Conservation (phyloP, 2,888 invertebrate species). For the Smittia sp. region DNA sequence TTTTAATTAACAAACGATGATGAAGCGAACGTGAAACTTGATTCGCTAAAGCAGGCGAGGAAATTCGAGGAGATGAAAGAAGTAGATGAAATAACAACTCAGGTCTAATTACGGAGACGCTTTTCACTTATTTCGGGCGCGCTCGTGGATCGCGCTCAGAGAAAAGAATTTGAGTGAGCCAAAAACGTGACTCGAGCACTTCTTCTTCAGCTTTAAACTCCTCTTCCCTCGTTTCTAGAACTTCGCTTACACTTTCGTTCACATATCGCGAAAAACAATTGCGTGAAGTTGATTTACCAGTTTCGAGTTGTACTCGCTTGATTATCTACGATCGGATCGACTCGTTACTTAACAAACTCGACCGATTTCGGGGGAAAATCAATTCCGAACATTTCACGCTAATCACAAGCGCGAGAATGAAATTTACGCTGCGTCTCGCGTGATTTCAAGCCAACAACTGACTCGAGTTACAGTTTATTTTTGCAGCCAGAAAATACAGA, state of each 20-base stretch:
- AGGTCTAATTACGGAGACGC: not conserved
- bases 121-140: not conserved
- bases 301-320: not conserved
- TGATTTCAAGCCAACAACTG: constrained; percentile 18
- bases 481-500: constrained; percentile 20
- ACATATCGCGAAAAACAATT: not conserved
- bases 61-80: no score
- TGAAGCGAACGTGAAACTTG: no score
- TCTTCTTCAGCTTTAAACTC: not conserved
- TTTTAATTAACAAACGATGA: no score
- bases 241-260: not conserved
- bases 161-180: not conserved
- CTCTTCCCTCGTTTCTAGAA: not conserved
- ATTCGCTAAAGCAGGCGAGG: no score
- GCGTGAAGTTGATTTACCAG: constrained; percentile 25
- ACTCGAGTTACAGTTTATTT: constrained; percentile 21
- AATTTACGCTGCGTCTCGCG: not conserved
- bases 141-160: not conserved
- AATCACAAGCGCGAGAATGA: not conserved
- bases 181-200: constrained; percentile 7
- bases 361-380: no score
- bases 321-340: not conserved
- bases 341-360: no score
- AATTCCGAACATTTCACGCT: no score
- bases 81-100: no score